Evolutionary conservation across 2,113 vertebrate species (phyloP).

Genomic region (Malurus cyaneus): DNA sequence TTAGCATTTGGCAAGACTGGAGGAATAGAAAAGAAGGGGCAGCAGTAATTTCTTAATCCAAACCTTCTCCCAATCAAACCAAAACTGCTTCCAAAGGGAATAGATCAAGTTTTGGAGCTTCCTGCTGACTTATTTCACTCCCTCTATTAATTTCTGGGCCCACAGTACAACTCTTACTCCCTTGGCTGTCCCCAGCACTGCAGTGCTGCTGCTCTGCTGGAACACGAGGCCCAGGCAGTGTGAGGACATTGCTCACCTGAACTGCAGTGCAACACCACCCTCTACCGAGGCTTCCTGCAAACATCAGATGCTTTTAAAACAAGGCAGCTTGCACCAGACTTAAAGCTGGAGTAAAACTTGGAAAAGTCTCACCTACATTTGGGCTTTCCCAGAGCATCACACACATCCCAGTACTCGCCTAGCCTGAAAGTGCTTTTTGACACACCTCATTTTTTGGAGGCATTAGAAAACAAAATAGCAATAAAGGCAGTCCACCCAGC

Average conservation of each 20-base stretch:
- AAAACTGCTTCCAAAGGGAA: not conserved
- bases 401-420: not conserved
- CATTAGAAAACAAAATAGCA: not conserved
- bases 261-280: slow-evolving; percentile 60
- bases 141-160: not conserved
- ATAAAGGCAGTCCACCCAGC: not conserved
- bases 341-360: not conserved
- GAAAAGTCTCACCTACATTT: not conserved
- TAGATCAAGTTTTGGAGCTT: not conserved
- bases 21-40: not conserved
- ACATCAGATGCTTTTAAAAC: not conserved
- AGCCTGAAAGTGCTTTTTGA: not conserved
- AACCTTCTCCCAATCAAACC: not conserved
- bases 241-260: not conserved
- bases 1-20: not conserved
- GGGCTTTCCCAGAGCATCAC: not conserved
- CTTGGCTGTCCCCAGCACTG: not conserved
- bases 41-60: not conserved
- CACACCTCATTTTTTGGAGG: not conserved
- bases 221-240: not conserved
- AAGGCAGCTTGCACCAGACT: not conserved
- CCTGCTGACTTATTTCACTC: not conserved
- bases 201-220: not conserved
- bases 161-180: not conserved
- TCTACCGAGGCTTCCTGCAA: slow-evolving; percentile 65